Base-by-base conservation (phyloP, 2,797 vertebrate species). In the Neomorphus geoffroyi region DNA sequence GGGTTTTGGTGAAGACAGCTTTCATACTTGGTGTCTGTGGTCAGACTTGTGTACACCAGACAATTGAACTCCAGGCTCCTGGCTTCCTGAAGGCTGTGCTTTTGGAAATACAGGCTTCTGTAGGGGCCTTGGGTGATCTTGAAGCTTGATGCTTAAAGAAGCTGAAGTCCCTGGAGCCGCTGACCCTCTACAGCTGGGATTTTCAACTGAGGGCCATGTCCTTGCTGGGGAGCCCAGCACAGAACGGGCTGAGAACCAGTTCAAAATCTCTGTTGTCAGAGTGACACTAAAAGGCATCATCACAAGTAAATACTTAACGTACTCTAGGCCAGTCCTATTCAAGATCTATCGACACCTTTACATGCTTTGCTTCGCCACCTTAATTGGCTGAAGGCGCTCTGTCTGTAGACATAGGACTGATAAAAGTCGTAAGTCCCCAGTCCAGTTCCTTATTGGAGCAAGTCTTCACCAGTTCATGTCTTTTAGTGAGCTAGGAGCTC, bases 151-250 rank as follows among this genome's bases (percentile, higher is more conserved):
- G 14, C 41, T 70, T 50, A 66, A 41, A 74, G 50, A 74, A 17
- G 13, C 54, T 57, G 2, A 53, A 86, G 57, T 33, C 24, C 32
- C 28, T 65, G 79, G 30, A 60, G 50, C n/a, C 3, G 13, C 75
- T 75, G 58, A 35, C 12, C 13, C 17, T 78, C 27, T 46, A 13
- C 24, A 60, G 5, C 33, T 26, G 72, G 60, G 24, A 8, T 58
- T 89, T 87, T 69, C 67, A 69, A 0, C 32, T 0, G 0, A 45
- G 58, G 8, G 4, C 26, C 1, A 0, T 60, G 41, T 65, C 45
- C 18, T 28, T 71, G 5, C 1, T 11, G 65, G 35, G 48, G 58
- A 77, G 7, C 8, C 45, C 58, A n/a, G 27, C 21, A 32, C 66
- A 72, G 50, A 77, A 66, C 30, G 30, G 39, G 17, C 19, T 80